Conservation (phyloP, 2,797 vertebrate species). For the Pteronotus mesoamericanus region DNA sequence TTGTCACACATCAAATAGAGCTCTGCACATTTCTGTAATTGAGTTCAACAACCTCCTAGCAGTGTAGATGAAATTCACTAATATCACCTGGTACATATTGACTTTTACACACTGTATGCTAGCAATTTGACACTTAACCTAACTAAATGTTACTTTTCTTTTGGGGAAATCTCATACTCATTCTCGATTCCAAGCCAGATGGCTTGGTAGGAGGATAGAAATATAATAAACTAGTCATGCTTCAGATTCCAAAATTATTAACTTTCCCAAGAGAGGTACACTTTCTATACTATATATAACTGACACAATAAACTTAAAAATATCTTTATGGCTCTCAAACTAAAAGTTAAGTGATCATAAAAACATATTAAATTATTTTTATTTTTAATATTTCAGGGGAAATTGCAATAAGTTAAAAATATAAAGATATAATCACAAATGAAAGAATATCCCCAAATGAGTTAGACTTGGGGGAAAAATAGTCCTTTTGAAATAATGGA, state of each 20-base stretch:
- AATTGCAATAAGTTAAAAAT: not conserved
- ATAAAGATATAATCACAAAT: not conserved
- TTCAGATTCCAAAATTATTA: not conserved
- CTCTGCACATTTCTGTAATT: slow-evolving; percentile 38
- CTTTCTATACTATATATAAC: not conserved
- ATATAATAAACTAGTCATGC: not conserved
- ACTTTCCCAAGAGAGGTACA: not conserved
- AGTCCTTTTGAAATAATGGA: not conserved
- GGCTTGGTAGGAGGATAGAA: not conserved
- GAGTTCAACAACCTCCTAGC: slow-evolving; percentile 41
- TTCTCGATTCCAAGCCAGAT: slow-evolving; percentile 23
- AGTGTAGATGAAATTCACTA: not conserved
- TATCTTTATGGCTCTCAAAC: not conserved
- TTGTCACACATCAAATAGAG: slow-evolving; percentile 33
- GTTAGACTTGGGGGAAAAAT: not conserved
- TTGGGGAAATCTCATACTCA: not conserved
- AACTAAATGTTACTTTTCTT: slow-evolving; percentile 59
- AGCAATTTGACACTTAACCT: slow-evolving; percentile 54
- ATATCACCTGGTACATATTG: not conserved
- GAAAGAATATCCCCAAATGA: not conserved
- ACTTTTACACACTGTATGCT: not conserved
- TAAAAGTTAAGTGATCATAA: not conserved
- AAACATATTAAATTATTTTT: not conserved
- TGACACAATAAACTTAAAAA: not conserved
- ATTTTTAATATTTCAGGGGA: not conserved